Conservation (phyloP, 2,888 invertebrate species). For the Alcis repandata region DNA sequence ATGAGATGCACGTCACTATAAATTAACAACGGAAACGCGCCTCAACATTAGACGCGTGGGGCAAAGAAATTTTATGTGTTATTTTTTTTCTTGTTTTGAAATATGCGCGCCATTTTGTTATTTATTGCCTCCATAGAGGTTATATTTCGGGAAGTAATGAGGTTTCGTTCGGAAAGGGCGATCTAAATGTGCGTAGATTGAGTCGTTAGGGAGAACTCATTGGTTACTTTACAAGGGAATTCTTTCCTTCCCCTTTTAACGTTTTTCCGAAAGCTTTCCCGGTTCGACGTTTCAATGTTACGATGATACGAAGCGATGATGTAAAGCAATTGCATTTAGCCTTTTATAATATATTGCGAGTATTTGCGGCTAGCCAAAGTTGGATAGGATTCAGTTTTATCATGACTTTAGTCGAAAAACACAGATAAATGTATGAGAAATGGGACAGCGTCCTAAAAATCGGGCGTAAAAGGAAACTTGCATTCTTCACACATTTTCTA, state of each 20-base stretch:
- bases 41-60: conserved; percentile 80
- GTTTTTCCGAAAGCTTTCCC: conserved; percentile 52
- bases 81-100: conserved; percentile 85
- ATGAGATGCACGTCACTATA: background rate
- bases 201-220: conserved; percentile 76
- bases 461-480: too few species aligned
- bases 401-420: too few species aligned
- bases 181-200: conserved; percentile 85
- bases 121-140: conserved; percentile 85
- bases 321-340: too few species aligned
- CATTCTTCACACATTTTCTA: too few species aligned
- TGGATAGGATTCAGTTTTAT: too few species aligned
- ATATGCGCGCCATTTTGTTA: conserved; percentile 85
- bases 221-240: conserved; percentile 60
- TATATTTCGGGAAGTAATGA: conserved; percentile 86
- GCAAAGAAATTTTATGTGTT: conserved; percentile 83
- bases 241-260: conserved; percentile 48
- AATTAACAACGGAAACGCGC: conserved; percentile 64
- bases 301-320: background rate
- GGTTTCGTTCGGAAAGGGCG: conserved; percentile 85
- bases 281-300: conserved; percentile 54
- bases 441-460: too few species aligned
- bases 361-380: too few species aligned
- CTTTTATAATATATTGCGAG: too few species aligned
- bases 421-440: too few species aligned